Percentiles rank a stretch among this genome's conserved stretches.
These are phyloP conservation scores for Cettia cetti DNA, from an alignment of 2,113 vertebrate species.

Conservation along the genomic window DNA sequence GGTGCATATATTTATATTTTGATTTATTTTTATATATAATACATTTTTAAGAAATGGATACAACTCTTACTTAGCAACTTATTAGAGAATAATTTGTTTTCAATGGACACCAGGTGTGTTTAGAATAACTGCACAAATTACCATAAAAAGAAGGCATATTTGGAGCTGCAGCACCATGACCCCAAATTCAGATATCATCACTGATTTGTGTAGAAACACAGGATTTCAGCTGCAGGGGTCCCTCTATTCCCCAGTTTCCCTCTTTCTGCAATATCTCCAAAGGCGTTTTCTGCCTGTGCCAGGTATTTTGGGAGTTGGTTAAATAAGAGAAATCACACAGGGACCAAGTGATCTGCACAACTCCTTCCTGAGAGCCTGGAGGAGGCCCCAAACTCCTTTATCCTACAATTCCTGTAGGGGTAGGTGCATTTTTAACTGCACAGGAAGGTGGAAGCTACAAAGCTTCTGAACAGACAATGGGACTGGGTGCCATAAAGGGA, in stretches of 20 bases:
- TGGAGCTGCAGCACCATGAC: rapidly evolving
- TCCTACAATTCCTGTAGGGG: neutral
- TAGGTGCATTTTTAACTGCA: neutral
- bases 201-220: neutral
- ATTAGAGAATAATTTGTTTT: neutral
- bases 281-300: neutral
- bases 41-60: neutral
- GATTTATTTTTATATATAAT: too few relatives aligned
- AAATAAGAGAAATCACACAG: rapidly evolving
- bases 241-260: rapidly evolving
- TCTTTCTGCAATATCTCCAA: neutral
- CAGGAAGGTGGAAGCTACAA: neutral
- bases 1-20: neutral
- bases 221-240: neutral
- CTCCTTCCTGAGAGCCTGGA: neutral
- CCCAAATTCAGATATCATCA: rapidly evolving
- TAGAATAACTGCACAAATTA: neutral
- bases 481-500: slow-evolving; percentile 21
- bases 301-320: neutral
- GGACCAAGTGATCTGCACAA: rapidly evolving
- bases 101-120: rapidly evolving
- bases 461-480: slow-evolving; percentile 3
- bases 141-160: neutral
- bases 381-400: neutral
- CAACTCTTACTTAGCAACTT: neutral